Evolutionary conservation across 2,888 invertebrate species (phyloP).

Genomic region (Poecilus cupreus): DNA sequence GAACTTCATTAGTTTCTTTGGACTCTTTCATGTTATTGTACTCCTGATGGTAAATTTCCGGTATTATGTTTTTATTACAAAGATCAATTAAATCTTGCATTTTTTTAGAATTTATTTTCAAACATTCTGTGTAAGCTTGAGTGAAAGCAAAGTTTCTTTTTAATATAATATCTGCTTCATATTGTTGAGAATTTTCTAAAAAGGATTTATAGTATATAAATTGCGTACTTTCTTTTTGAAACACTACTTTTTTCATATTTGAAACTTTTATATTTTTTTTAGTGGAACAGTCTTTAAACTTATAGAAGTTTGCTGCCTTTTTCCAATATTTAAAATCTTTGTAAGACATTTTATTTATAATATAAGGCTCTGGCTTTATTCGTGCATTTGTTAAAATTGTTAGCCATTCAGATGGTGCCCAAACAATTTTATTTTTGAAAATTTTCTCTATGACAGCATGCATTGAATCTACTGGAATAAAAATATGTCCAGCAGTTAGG

Average conservation of each 20-base stretch:
- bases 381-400: slow-evolving; percentile 61
- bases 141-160: not conserved
- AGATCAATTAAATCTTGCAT: not conserved
- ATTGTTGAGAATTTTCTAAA: not conserved
- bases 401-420: slow-evolving; percentile 65
- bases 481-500: slow-evolving; percentile 66
- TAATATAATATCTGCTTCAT: not conserved
- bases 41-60: not conserved
- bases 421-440: slow-evolving; percentile 62
- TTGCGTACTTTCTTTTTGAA: not conserved
- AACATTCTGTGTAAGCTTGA: not conserved
- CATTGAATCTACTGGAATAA: slow-evolving; percentile 66
- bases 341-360: slow-evolving; percentile 58
- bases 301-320: slow-evolving; percentile 5
- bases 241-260: not conserved
- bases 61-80: slow-evolving; percentile 23
- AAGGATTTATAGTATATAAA: not conserved
- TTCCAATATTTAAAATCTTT: slow-evolving; percentile 57
- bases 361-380: slow-evolving; percentile 62
- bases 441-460: slow-evolving; percentile 63
- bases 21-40: not conserved
- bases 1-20: not conserved
- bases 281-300: not conserved
- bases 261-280: not conserved
- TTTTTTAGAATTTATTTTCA: too few relatives aligned